Evolutionary conservation across 2,113 vertebrate species (phyloP).

Genomic region (Eolophus roseicapilla): DNA sequence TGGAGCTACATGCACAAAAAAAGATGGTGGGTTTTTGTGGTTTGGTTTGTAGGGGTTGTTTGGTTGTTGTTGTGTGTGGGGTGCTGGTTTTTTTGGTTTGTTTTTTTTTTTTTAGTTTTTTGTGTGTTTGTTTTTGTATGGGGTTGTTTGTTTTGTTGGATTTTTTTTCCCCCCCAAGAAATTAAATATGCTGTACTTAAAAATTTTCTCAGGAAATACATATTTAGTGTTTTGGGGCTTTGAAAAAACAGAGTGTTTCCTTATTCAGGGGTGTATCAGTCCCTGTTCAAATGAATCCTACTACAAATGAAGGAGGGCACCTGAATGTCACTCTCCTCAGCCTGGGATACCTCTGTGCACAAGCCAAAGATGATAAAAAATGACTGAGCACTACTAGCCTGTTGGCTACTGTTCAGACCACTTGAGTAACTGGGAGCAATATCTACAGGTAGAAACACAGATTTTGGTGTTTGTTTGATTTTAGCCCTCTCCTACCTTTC

Average conservation of each 20-base stretch:
- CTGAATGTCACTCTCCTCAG: neutral
- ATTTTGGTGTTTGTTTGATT: neutral
- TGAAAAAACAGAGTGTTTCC: neutral
- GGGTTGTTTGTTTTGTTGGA: no score
- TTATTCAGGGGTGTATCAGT: neutral
- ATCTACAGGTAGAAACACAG: neutral
- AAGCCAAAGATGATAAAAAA: neutral
- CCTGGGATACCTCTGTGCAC: rapidly evolving
- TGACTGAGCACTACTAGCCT: rapidly evolving
- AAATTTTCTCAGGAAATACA: neutral
- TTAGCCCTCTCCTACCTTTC: neutral
- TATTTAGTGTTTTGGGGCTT: rapidly evolving
- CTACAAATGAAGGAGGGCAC: rapidly evolving
- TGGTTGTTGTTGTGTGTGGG: neutral
- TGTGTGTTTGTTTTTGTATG: neutral
- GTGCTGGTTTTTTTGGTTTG: rapidly evolving
- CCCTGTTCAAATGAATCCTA: neutral
- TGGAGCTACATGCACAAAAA: rapidly evolving
- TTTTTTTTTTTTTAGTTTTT: neutral
- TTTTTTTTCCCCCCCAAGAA: no score
- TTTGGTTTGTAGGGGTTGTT: neutral
- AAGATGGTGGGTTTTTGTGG: neutral
- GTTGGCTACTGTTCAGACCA: neutral
- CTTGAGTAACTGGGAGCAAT: rapidly evolving
- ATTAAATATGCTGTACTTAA: neutral